Evolutionary conservation across 1,140 invertebrate genomes (phyloP), one percentile per base, ranked within the genome.

Genomic region (Ceratosolen fusciceps): DNA sequence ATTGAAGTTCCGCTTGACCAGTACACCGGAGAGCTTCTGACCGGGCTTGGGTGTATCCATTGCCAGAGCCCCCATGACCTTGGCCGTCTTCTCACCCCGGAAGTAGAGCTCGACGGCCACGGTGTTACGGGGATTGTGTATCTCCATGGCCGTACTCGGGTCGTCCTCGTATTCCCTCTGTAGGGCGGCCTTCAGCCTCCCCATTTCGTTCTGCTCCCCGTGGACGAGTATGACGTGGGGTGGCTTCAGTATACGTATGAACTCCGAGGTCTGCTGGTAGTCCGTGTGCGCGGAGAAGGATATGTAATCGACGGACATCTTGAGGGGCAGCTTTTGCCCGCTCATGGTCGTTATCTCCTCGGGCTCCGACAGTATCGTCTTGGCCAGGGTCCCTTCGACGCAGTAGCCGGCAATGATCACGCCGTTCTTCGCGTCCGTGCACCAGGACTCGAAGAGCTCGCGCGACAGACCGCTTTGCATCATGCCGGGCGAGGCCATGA

Each of bases 401-500:
- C 98, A 99, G 88, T 99, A 99, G 86, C 98, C 98, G 79, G 98
- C 98, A 85, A 99, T 99, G 70, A 99, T 99, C 47, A 98, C 97
- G 1, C 98, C 98, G 91, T 99, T 99, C 86, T 98, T 98, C 4
- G 96, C 92, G 90, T 99, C 98, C 0, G 97, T 97, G 87, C 98
- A 99, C 99, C 99, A 99, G 2, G 94, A 96, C 90, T 99, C 99
- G 91, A 99, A 99, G 7, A 99, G 92, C 90, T 99, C 98, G 47
- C 98, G 91, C 0, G 98, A 99, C 1, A 99, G 90, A 0, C 99
- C 99, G 85, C 96, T 98, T 91, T 99, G 99, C 97, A 99, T 98
- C 98, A 99, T 99, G 89, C 99, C 99, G 3, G 99, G 99, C 0
- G 97, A 98, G 0, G 99, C 99, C 96, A 99, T 97, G 0, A 99